Evolutionary conservation across 2,113 vertebrate genomes (phyloP).

Genomic region (Vidua chalybeata): DNA sequence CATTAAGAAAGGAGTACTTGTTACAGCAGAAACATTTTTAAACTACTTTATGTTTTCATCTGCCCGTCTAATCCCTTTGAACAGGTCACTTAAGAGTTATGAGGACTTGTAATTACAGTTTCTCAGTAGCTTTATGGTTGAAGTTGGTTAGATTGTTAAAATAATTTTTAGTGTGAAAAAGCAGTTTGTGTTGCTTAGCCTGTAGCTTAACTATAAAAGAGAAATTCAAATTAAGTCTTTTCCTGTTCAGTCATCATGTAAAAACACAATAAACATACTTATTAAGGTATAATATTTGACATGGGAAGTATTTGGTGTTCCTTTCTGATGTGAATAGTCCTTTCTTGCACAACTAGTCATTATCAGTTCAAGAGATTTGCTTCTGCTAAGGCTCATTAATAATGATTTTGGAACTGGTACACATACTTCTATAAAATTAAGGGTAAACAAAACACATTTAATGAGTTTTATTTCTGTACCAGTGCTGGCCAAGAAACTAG

Average conservation of each 20-base stretch:
- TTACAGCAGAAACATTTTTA: neutral
- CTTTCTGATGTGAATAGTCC: neutral
- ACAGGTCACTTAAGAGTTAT: neutral
- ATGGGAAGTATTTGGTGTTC: neutral
- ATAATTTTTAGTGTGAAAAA: neutral
- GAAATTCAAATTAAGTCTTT: neutral
- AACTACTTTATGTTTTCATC: neutral
- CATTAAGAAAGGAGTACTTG: neutral
- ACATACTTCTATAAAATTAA: neutral
- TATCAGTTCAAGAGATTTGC: neutral
- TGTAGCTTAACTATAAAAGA: neutral
- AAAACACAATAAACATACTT: neutral
- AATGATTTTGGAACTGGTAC: neutral
- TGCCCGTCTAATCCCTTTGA: neutral
- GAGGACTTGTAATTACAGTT: neutral
- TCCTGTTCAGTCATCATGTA: neutral
- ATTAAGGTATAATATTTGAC: neutral
- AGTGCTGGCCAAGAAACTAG: neutral
- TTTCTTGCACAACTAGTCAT: neutral
- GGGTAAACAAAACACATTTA: neutral
- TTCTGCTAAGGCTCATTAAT: neutral
- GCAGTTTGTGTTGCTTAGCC: neutral
- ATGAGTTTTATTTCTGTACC: neutral
- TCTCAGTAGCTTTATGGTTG: neutral
- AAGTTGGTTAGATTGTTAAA: neutral